A percentile compares a stretch with the other conserved stretches of the same genome.
These are phyloP conservation scores for Melinaea menophilus DNA, from an alignment of 2,888 invertebrate genomes.

Conservation along the genomic window DNA sequence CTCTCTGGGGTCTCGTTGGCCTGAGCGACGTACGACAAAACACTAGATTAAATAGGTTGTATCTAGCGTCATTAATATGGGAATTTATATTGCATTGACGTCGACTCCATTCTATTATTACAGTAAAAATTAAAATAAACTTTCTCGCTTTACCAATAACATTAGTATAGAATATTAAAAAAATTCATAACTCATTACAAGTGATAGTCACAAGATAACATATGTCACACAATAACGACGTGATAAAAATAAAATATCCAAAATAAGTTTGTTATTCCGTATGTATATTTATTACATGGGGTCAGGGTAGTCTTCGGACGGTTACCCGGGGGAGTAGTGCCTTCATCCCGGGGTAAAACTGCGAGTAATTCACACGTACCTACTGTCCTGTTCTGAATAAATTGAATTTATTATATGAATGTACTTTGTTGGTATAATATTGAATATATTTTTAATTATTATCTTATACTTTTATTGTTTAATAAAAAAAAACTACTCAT, in stretches of 20 bases:
- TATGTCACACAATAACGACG: no score
- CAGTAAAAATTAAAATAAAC: no score
- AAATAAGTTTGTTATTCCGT: constrained; percentile 29
- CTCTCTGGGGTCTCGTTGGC: constrained; percentile 64
- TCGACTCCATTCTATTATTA: no score
- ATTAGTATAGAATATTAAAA: no score
- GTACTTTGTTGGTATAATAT: constrained; percentile 3
- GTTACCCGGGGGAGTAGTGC: constrained; percentile 59
- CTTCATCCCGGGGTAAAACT: constrained; percentile 71
- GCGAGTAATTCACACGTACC: constrained; percentile 74
- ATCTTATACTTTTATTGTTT: no score
- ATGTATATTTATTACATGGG: constrained; percentile 46
- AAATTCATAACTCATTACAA: no score
- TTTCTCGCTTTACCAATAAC: no score
- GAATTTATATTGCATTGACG: no score
- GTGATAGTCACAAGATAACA: no score
- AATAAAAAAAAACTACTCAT: no score
- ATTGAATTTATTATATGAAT: constrained; percentile 19
- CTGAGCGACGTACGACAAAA: constrained; percentile 12
- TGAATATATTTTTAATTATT: not conserved
- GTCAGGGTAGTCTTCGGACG: constrained; percentile 74
- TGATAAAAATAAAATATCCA: constrained; percentile 23
- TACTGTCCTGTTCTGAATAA: constrained; percentile 60
- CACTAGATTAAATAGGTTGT: constrained; percentile 11
- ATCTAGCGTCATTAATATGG: not conserved